Evolutionary conservation across 2,888 invertebrate species (phyloP).

Genomic region (Nasonia oneida): DNA sequence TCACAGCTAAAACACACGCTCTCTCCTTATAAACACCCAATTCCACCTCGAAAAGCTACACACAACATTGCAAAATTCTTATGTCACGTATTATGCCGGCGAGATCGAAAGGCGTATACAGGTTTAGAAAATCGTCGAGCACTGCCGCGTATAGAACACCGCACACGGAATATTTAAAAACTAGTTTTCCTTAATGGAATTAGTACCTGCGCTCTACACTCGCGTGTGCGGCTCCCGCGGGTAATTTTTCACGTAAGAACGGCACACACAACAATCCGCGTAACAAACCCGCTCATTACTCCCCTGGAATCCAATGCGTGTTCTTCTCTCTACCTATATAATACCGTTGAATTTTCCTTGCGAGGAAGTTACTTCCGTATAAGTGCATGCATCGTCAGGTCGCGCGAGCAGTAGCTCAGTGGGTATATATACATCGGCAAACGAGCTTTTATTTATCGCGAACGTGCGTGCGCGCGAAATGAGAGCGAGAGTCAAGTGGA

Average conservation of each 20-base stretch:
- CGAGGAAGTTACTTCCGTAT: conserved; percentile 67
- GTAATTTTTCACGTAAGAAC: conserved; percentile 42
- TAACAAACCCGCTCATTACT: conserved; percentile 48
- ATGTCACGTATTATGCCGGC: conserved; percentile 38
- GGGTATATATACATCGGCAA: background rate
- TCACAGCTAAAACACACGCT: background rate
- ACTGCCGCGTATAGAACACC: conserved; percentile 1
- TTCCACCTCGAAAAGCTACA: background rate
- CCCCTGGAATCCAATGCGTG: conserved; percentile 14
- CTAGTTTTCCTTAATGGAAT: conserved; percentile 52
- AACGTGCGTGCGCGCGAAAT: background rate
- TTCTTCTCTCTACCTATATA: conserved; percentile 67
- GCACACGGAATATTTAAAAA: conserved; percentile 45
- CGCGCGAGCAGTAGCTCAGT: conserved; percentile 23
- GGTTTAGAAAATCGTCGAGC: conserved; percentile 32
- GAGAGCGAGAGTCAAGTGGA: background rate
- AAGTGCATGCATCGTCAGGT: conserved; percentile 34
- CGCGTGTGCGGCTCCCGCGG: background rate
- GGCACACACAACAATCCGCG: background rate
- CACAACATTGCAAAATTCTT: conserved; percentile 39
- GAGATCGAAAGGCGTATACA: background rate
- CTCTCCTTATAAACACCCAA: background rate
- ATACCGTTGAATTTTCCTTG: conserved; percentile 78
- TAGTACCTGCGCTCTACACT: background rate
- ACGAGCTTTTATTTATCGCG: background rate